phyloP scores from a whole-genome alignment of 2,888 invertebrate species.

The Flabesymbios commensalis region DNA sequence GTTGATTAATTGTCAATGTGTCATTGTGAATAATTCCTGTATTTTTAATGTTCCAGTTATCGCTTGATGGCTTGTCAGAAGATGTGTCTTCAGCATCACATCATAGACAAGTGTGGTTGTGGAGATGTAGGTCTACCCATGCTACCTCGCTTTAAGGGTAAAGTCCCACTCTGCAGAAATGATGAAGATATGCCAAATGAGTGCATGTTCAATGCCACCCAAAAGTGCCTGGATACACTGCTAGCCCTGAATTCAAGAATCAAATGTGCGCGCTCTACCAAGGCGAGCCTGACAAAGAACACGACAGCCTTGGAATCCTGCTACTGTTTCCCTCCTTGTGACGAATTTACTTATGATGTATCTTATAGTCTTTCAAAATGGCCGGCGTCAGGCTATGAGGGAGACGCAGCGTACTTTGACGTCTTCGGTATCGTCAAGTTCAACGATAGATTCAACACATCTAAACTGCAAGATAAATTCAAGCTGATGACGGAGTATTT shows the following conservation, averaged over 20 bases:
- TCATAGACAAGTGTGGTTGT: slow-evolving; percentile 25
- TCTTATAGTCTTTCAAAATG: slow-evolving; percentile 34
- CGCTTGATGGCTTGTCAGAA: slow-evolving; percentile 33
- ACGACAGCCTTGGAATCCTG: slow-evolving; percentile 24
- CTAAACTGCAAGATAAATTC: slow-evolving; percentile 16
- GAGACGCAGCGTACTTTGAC: slow-evolving; percentile 32
- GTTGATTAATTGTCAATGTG: no score
- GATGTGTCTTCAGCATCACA: slow-evolving; percentile 33
- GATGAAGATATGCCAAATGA: slow-evolving; percentile 23
- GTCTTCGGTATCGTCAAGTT: slow-evolving; percentile 31
- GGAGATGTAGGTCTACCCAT: slow-evolving; percentile 24
- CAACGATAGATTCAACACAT: slow-evolving; percentile 23
- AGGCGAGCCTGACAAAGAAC: slow-evolving; percentile 26
- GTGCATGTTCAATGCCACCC: slow-evolving; percentile 25
- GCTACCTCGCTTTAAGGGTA: slow-evolving; percentile 1
- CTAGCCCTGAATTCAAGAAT: slow-evolving; percentile 17
- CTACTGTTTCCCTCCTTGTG: slow-evolving; percentile 32
- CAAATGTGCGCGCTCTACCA: slow-evolving; percentile 21
- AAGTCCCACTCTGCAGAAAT: slow-evolving; percentile 18
- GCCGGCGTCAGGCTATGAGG: slow-evolving; percentile 36
- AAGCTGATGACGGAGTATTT: slow-evolving; percentile 22
- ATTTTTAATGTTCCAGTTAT: no score
- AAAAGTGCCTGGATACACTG: slow-evolving; percentile 25
- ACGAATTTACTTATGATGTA: slow-evolving; percentile 32
- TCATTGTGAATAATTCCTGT: no score